These are phyloP conservation scores for Morone saxatilis DNA, from an alignment of 2,113 vertebrate genomes.

Conservation along the genomic window DNA sequence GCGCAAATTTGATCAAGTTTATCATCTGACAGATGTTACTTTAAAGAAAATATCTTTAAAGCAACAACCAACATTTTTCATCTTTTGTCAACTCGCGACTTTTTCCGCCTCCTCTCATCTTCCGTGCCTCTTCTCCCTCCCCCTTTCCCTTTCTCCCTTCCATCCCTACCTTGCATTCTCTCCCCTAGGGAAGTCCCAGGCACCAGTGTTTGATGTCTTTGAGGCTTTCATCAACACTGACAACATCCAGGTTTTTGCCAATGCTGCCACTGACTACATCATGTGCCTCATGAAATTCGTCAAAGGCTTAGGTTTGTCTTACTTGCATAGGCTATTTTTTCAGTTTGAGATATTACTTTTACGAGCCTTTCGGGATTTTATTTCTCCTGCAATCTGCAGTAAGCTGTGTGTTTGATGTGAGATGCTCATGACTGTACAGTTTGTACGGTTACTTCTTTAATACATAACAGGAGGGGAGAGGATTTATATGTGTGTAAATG, in stretches of 20 bases:
- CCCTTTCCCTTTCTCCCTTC: neutral
- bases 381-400: neutral
- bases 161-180: too few species aligned
- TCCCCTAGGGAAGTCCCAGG: constrained; percentile 91
- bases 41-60: too few species aligned
- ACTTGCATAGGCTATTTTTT: neutral
- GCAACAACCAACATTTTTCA: too few species aligned
- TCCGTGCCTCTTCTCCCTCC: too few species aligned
- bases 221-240: constrained; percentile 98
- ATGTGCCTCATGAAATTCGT: constrained; percentile 99
- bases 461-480: too few species aligned
- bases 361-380: neutral
- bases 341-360: neutral
- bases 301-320: constrained; percentile 92
- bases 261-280: constrained; percentile 98
- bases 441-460: too few species aligned
- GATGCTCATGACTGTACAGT: too few species aligned
- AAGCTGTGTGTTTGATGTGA: neutral
- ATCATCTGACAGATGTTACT: neutral
- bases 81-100: too few species aligned
- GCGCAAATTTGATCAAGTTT: neutral
- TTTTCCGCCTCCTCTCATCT: neutral
- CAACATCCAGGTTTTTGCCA: constrained; percentile 99
- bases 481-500: too few species aligned
- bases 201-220: constrained; percentile 97